Percentiles rank a stretch among this genome's conserved stretches.
phyloP scores from a whole-genome alignment of 2,113 vertebrate species.

The Himantopus leucocephalus region DNA sequence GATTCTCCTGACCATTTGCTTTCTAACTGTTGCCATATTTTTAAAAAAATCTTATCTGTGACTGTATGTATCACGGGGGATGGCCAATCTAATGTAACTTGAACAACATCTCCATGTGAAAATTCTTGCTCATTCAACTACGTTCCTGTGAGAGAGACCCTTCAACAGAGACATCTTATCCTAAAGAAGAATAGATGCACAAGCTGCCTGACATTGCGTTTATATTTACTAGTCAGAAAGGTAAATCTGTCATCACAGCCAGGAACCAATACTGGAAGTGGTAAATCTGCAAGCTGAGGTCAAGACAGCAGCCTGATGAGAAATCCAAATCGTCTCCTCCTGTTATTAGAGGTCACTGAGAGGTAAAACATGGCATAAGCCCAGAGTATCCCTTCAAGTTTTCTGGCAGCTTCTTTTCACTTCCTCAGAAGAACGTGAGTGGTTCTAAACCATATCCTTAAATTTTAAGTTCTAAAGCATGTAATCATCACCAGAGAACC shows the following conservation, averaged over 20 bases:
- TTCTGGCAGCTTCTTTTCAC: background rate
- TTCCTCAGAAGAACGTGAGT: background rate
- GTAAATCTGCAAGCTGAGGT: background rate
- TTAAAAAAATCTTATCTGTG: background rate
- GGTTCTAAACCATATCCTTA: background rate
- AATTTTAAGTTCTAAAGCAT: background rate
- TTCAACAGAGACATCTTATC: background rate
- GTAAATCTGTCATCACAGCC: background rate
- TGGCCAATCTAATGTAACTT: background rate
- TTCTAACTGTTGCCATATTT: background rate
- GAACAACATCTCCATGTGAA: background rate
- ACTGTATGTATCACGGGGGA: rapidly evolving
- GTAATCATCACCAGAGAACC: background rate
- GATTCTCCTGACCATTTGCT: background rate
- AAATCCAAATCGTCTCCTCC: background rate
- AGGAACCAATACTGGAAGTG: background rate
- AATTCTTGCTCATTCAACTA: background rate
- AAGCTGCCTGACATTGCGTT: background rate
- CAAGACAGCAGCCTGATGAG: background rate
- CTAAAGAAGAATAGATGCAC: background rate
- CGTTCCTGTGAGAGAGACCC: background rate
- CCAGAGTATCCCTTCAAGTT: background rate
- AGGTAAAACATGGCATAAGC: background rate
- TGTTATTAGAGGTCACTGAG: background rate
- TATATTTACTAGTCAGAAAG: background rate